These are phyloP conservation scores for Drosophila equinoxialis DNA, from an alignment of 1,140 invertebrate species.

Conservation along the genomic window DNA sequence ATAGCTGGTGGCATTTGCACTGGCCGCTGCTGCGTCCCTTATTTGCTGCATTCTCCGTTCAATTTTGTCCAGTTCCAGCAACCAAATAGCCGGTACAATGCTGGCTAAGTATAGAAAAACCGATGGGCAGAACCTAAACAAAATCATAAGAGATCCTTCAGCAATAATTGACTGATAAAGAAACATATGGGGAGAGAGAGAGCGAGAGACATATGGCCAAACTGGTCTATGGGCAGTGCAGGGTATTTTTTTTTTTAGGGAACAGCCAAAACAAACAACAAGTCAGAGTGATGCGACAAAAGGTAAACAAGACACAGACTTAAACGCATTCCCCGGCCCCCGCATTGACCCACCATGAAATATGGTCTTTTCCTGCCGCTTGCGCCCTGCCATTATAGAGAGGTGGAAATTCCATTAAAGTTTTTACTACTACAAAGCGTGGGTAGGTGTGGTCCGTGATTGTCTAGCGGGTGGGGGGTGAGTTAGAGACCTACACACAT, in stretches of 20 bases:
- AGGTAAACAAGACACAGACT: constrained; percentile 70
- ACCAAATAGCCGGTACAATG: constrained; percentile 93
- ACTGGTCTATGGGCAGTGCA: neutral
- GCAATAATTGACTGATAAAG: neutral
- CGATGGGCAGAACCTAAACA: constrained; percentile 91
- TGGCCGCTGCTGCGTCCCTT: constrained; percentile 32
- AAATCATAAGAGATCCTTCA: constrained; percentile 26
- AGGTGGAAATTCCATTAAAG: constrained; percentile 74
- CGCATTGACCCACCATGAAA: neutral
- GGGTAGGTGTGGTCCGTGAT: constrained; percentile 40
- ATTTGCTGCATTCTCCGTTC: constrained; percentile 84
- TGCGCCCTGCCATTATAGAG: neutral
- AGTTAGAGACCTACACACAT: constrained; percentile 53
- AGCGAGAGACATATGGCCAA: no score
- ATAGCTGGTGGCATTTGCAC: constrained; percentile 28
- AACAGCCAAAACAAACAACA: constrained; percentile 64
- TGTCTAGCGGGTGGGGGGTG: constrained; percentile 20
- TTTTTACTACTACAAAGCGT: constrained; percentile 56
- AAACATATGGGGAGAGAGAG: neutral
- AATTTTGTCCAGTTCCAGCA: constrained; percentile 92
- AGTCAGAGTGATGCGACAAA: constrained; percentile 69
- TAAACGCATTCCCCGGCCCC: constrained; percentile 32
- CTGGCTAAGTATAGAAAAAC: constrained; percentile 92
- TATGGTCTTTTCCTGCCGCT: constrained; percentile 12
- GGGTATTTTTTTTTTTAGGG: neutral